Conservation (phyloP, 2,888 invertebrate species). For the Xestoiulus laeticollis region DNA sequence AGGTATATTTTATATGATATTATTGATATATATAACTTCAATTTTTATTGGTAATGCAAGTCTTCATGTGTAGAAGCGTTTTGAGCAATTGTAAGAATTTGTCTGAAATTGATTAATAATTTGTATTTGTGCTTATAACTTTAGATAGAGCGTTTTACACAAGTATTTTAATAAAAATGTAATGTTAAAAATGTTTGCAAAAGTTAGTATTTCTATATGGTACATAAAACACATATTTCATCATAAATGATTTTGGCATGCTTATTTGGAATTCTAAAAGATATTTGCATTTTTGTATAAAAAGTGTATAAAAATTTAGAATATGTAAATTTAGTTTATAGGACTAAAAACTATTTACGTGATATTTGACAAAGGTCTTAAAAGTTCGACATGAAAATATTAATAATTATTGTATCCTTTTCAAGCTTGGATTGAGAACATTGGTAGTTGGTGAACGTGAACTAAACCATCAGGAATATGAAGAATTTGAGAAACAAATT, state of each 20-base stretch:
- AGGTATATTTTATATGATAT: background rate
- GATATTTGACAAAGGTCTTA: background rate
- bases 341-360: too few species aligned
- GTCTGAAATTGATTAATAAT: background rate
- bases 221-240: background rate
- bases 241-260: too few species aligned
- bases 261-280: too few species aligned
- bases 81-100: background rate
- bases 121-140: too few species aligned
- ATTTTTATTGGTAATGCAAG: background rate
- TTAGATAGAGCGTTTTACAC: too few species aligned
- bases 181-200: background rate
- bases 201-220: background rate
- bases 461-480: conserved; percentile 75
- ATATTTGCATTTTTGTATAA: too few species aligned
- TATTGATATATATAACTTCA: background rate
- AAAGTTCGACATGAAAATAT: background rate
- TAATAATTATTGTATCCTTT: background rate
- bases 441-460: conserved; percentile 79
- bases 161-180: too few species aligned
- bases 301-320: too few species aligned
- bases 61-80: background rate
- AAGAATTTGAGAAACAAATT: conserved; percentile 64
- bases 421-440: conserved; percentile 77
- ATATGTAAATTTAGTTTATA: too few species aligned